phyloP scores from a whole-genome alignment of 2,888 invertebrate genomes.

The Cordilura impudica region DNA sequence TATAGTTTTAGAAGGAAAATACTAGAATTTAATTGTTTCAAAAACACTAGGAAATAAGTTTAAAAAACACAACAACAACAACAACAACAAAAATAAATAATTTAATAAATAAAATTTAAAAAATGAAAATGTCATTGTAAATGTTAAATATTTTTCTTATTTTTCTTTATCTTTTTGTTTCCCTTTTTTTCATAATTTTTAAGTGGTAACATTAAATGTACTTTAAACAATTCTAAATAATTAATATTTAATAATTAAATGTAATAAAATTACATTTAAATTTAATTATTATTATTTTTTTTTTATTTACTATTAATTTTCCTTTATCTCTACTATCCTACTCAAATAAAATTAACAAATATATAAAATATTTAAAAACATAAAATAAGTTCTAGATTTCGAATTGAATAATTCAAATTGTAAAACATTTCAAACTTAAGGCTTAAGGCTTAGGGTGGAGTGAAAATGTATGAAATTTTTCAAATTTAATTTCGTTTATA shows the following conservation, averaged over 20 bases:
- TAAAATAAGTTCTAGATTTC: neutral
- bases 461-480: no score
- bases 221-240: neutral
- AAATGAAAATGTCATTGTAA: neutral
- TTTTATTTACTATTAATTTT: neutral
- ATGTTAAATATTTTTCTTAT: slow-evolving; percentile 1
- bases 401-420: no score
- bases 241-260: neutral
- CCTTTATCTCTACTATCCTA: neutral
- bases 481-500: no score
- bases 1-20: slow-evolving; percentile 41
- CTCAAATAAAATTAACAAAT: slow-evolving; percentile 13
- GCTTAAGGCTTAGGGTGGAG: no score
- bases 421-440: no score
- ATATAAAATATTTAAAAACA: slow-evolving; percentile 11
- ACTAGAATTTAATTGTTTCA: slow-evolving; percentile 63
- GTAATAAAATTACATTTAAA: slow-evolving; percentile 44
- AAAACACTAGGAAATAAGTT: slow-evolving; percentile 61
- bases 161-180: neutral
- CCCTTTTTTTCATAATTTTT: neutral
- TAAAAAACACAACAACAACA: slow-evolving; percentile 47
- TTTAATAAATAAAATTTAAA: slow-evolving; percentile 1
- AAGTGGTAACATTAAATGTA: neutral
- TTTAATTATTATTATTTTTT: neutral
- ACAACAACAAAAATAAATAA: no score